These are phyloP conservation scores for Eublepharis macularius DNA, from an alignment of 2,113 vertebrate species.

Conservation along the genomic window DNA sequence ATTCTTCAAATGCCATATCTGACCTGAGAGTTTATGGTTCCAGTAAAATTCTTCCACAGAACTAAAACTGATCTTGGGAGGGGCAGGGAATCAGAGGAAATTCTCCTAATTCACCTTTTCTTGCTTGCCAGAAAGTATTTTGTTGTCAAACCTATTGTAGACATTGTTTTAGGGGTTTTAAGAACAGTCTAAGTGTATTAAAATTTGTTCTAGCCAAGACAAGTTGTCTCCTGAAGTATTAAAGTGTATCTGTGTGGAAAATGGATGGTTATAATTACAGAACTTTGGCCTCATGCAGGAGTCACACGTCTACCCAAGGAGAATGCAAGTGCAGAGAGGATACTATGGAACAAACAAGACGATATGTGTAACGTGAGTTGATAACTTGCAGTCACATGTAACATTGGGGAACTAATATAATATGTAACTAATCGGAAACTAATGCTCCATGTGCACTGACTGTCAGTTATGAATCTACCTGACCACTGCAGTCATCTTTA, in stretches of 20 bases:
- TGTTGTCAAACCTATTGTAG: neutral
- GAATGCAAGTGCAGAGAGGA: neutral
- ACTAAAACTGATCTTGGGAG: too few relatives aligned
- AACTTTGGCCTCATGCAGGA: neutral
- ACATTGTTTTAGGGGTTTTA: neutral
- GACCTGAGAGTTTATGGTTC: too few relatives aligned
- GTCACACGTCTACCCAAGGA: neutral
- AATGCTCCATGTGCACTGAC: too few relatives aligned
- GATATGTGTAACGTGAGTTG: too few relatives aligned
- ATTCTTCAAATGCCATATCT: too few relatives aligned
- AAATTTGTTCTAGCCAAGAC: neutral
- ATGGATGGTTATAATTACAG: neutral
- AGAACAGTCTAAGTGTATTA: neutral
- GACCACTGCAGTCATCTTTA: too few relatives aligned
- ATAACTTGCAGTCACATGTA: too few relatives aligned
- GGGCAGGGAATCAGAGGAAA: neutral
- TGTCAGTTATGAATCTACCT: too few relatives aligned
- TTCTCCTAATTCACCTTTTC: neutral
- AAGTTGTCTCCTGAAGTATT: neutral
- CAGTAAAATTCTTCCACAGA: too few relatives aligned
- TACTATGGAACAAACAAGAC: too few relatives aligned
- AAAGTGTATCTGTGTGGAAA: neutral
- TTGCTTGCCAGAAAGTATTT: neutral
- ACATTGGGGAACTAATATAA: too few relatives aligned
- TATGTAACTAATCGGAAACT: too few relatives aligned